Evolutionary conservation across 2,113 vertebrate species (phyloP), one percentile per base, ranked within the genome.

Genomic region (Hippocampus guttulatus): DNA sequence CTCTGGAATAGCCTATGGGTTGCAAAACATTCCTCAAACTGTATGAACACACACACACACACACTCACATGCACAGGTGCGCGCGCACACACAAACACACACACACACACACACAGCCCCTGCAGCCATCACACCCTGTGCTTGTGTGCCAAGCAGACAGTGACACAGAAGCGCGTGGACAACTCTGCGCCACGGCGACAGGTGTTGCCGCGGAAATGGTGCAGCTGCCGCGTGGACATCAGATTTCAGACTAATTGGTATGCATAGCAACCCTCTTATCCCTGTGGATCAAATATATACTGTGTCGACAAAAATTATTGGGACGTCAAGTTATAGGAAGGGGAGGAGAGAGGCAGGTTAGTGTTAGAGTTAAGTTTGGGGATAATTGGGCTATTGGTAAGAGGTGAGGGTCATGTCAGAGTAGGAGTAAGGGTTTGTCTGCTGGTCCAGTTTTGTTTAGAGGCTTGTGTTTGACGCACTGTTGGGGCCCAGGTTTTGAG

Each of bases 171-270:
- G 70, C 84, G 79, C 84, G 84, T 84, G 68, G 80, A 86, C 86
- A 81, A 64, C 75, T 75, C 85, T 82, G 80, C 64, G 30, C 79
- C 79, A 78, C 70, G 84, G 81, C n/a, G 85, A 90, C 90, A 89
- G 90, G 86, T 90, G 89, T 82, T 87, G 80, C 84, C 57, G 66
- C 40, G 71, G 88, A 89, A 89, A 88, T 82, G 81, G 72, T 69
- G 89, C 90, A 91, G 90, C 90, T 90, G 89, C 77, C 82, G 66
- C 75, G 63, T n/a, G 77, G 79, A 88, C 85, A 86, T 38, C 33
- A 38, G 6, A 38, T 90, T 87, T 89, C 69, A 70, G 79, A 73
- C 76, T 82, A 86, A 88, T 72, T 79, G 80, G 78, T 77, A 11
- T 40, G 60, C 15, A 33, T 40, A n/a, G 33, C 16, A 20, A 8